Percentiles rank a stretch among this genome's conserved stretches.
Evolutionary conservation across 2,113 vertebrate species (phyloP).

Genomic region (Picathartes gymnocephalus): DNA sequence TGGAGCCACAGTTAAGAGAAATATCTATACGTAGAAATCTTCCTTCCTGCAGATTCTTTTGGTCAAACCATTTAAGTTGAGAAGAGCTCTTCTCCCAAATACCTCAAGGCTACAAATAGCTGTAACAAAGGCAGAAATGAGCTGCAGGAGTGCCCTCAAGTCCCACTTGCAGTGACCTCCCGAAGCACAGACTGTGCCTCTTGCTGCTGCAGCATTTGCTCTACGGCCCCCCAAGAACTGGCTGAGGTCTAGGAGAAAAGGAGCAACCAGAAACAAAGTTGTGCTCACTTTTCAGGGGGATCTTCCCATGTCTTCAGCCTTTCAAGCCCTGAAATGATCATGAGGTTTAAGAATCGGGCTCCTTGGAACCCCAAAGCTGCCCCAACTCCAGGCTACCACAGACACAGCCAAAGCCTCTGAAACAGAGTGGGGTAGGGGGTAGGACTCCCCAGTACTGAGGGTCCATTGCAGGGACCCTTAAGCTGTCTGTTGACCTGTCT

Average conservation of each 20-base stretch:
- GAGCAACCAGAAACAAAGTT: neutral
- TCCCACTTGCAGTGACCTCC: neutral
- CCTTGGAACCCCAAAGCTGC: neutral
- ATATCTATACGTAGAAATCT: neutral
- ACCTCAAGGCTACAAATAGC: neutral
- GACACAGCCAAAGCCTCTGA: neutral
- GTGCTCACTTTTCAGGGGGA: neutral
- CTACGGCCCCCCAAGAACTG: neutral
- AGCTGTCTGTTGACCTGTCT: neutral
- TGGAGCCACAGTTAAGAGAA: neutral
- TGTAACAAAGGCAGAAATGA: neutral
- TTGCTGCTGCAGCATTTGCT: neutral
- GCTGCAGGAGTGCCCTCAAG: neutral
- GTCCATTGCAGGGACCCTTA: neutral
- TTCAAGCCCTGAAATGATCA: neutral
- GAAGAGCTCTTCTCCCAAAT: neutral
- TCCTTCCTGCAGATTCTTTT: neutral
- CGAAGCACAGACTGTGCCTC: neutral
- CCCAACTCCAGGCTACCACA: neutral
- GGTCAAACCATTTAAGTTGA: neutral
- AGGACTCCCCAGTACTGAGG: neutral
- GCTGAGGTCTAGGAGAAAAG: neutral
- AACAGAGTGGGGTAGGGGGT: rapidly evolving
- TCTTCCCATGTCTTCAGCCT: neutral
- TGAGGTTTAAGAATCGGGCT: neutral